Evolutionary conservation across 2,888 invertebrate species (phyloP), one percentile per base, ranked within the genome.

Genomic region (Fragum whitleyi): DNA sequence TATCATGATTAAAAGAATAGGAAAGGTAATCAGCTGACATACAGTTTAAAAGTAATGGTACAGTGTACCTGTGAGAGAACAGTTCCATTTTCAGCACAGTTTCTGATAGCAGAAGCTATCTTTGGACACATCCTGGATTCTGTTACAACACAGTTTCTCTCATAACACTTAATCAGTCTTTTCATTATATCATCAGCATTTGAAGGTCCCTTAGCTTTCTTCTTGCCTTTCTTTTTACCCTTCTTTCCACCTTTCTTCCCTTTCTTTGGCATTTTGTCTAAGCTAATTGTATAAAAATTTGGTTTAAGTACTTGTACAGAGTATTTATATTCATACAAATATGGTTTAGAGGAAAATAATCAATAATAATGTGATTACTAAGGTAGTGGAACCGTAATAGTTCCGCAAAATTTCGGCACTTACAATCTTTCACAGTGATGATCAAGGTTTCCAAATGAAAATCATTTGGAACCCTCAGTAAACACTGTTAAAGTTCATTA

Each of bases 41-140:
- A n/a, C n/a, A n/a, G n/a, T n/a, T n/a, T n/a, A n/a, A n/a, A n/a
- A n/a, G n/a, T n/a, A n/a, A n/a, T n/a, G n/a, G n/a, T n/a, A n/a
- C n/a, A n/a, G n/a, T n/a, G 32, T 82, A 91, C 91, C 88, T 89
- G 90, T 16, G 88, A 83, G 6, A 90, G 69, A 26, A 91, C 79
- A 55, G 88, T 88, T 51, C 85, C 86, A 51, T 89, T 88, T 75
- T 90, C 91, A 6, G 86, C 86, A 59, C 89, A 90, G 29, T 77
- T 87, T 76, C 86, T 87, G 51, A 91, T 51, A 5, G 86, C 84
- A 61, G 88, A 82, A 42, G 83, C 87, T 26, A 92, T 86, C 23
- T 88, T 85, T 19, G 90, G 89, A 74, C 90, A 88, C 86, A 89
- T 88, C 62, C 87, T 88, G 0, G 92, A 91, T 21, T 89, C 89